These are phyloP conservation scores for Zaprionus tsacasi DNA, from an alignment of 1,140 invertebrate species.

Conservation along the genomic window DNA sequence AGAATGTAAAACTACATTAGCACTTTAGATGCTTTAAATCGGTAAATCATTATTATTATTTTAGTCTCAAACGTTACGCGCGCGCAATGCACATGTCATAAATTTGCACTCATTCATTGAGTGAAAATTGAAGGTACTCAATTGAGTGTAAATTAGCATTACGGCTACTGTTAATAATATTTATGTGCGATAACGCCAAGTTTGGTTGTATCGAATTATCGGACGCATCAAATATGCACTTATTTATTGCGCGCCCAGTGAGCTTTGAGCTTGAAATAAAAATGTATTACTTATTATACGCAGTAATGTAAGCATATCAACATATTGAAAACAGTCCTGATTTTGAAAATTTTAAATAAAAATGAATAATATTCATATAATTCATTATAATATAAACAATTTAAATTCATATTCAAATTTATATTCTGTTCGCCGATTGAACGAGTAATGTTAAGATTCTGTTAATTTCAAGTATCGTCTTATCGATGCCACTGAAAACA, in stretches of 20 bases:
- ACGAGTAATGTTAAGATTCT: background rate
- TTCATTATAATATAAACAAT: background rate
- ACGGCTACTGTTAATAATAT: conserved; percentile 8
- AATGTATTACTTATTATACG: background rate
- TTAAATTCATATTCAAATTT: background rate
- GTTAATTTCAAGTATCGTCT: background rate
- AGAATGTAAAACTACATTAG: background rate
- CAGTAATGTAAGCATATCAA: background rate
- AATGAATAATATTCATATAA: background rate
- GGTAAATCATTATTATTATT: background rate
- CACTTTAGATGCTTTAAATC: background rate
- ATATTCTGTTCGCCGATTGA: background rate
- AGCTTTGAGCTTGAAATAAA: background rate
- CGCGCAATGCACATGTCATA: conserved; percentile 8
- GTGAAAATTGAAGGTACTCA: conserved; percentile 1
- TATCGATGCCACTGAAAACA: background rate
- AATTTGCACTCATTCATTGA: conserved; percentile 20
- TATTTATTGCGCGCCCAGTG: background rate
- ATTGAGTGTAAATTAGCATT: background rate
- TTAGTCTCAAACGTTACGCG: background rate
- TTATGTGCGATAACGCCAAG: too few relatives aligned
- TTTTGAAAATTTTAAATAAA: background rate
- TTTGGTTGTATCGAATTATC: background rate
- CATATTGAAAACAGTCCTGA: too few relatives aligned
- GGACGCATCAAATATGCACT: background rate